Conservation (phyloP, 2,888 invertebrate species). For the Rhingia rostrata region DNA sequence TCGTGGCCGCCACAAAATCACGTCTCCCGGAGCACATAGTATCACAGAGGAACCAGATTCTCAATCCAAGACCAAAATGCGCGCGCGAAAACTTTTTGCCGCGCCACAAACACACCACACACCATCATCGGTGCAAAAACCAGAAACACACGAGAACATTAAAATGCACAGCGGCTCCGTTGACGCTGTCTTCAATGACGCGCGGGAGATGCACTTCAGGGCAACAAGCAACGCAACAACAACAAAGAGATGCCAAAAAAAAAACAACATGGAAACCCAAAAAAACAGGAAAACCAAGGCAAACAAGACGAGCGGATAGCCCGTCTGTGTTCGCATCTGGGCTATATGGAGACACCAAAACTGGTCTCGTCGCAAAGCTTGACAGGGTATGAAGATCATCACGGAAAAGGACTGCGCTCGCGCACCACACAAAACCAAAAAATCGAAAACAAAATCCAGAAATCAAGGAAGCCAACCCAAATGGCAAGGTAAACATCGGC, state of each 20-base stretch:
- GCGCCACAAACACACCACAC: constrained; percentile 19
- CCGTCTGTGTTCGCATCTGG: constrained; percentile 43
- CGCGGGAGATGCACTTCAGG: constrained; percentile 53
- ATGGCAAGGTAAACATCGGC: constrained; percentile 71
- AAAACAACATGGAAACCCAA: not conserved
- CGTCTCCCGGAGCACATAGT: constrained; percentile 30
- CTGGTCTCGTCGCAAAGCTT: constrained; percentile 47
- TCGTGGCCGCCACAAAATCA: constrained; percentile 41
- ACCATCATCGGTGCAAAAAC: constrained; percentile 6
- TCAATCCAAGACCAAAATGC: constrained; percentile 17
- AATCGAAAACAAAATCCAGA: constrained; percentile 41
- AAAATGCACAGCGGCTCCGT: constrained; percentile 28
- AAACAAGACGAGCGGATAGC: constrained; percentile 58
- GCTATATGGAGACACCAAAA: constrained; percentile 58
- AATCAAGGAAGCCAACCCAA: constrained; percentile 70
- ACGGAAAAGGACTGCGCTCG: constrained; percentile 42
- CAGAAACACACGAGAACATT: constrained; percentile 39
- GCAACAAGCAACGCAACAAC: not conserved
- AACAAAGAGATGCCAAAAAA: constrained; percentile 16
- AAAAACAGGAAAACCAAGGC: constrained; percentile 70
- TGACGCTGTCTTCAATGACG: constrained; percentile 59
- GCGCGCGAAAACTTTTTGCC: constrained; percentile 63
- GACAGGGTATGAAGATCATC: constrained; percentile 40
- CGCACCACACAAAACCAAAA: not conserved
- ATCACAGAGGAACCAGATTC: constrained; percentile 49